phyloP scores from a whole-genome alignment of 2,113 vertebrate species.

The Pao palembangensis region DNA sequence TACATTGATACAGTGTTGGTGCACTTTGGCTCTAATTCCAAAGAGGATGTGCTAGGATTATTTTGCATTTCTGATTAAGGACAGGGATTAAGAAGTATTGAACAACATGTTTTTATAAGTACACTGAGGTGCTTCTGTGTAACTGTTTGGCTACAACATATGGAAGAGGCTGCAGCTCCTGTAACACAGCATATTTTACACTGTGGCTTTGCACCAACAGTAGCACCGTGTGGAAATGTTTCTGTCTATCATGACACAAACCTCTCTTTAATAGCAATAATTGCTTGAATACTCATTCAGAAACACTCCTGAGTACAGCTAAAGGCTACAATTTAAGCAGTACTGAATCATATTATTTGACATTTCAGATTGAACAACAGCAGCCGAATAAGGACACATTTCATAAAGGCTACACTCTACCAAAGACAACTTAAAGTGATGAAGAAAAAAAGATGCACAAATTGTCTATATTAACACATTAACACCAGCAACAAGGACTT shows the following conservation, averaged over 20 bases:
- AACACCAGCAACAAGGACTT: conserved; percentile 61
- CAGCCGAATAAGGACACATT: conserved; percentile 28
- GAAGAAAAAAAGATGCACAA: conserved; percentile 57
- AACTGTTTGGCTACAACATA: conserved; percentile 31
- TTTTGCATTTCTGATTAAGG: conserved; percentile 13
- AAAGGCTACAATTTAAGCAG: conserved; percentile 15
- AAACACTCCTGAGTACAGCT: conserved; percentile 17
- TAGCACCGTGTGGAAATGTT: conserved; percentile 59
- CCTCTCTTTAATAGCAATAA: conserved; percentile 35
- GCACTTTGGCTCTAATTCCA: conserved; percentile 44
- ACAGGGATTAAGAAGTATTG: conserved; percentile 26
- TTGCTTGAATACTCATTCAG: conserved; percentile 19
- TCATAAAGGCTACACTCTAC: conserved; percentile 59
- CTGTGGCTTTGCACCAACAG: conserved; percentile 70
- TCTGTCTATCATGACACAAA: conserved; percentile 25
- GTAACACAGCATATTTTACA: conserved; percentile 45
- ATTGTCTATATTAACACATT: conserved; percentile 57
- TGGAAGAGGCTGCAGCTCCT: conserved; percentile 34
- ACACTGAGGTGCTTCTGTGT: conserved; percentile 52
- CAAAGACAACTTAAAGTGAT: conserved; percentile 72
- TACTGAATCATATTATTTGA: conserved; percentile 17
- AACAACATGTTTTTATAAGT: conserved; percentile 28
- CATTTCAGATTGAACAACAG: conserved; percentile 20
- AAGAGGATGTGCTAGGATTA: conserved; percentile 37
- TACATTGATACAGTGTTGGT: conserved; percentile 21